Conservation (phyloP, 2,888 invertebrate species). For the Charanyca ferruginea region DNA sequence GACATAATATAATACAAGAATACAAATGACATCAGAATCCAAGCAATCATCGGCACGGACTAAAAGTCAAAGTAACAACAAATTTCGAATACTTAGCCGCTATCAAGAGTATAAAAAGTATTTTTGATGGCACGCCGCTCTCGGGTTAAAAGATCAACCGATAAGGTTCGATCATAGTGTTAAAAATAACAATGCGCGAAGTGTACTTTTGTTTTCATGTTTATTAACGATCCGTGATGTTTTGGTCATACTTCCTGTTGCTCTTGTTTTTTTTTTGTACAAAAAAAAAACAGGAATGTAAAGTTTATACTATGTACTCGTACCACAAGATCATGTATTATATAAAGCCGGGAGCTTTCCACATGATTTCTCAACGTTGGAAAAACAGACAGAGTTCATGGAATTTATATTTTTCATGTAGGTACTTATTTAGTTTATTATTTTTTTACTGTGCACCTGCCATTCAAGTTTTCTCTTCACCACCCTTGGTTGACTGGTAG, state of each 20-base stretch:
- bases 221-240: conserved; percentile 54
- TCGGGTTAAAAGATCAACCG: conserved; percentile 79
- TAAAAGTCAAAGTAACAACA: conserved; percentile 51
- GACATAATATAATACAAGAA: conserved; percentile 14
- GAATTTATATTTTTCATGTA: too few relatives aligned
- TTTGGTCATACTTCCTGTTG: conserved; percentile 47
- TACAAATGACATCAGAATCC: conserved; percentile 51
- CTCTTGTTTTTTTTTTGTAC: conserved; percentile 31
- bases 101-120: conserved; percentile 61
- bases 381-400: too few relatives aligned
- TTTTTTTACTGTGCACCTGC: too few relatives aligned
- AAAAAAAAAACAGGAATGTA: conserved; percentile 11
- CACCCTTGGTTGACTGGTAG: too few relatives aligned
- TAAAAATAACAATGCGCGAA: conserved; percentile 78
- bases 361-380: not conserved
- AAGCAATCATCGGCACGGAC: conserved; percentile 43
- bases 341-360: not conserved
- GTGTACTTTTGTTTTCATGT: conserved; percentile 66
- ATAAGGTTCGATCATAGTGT: conserved; percentile 75
- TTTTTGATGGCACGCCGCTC: conserved; percentile 71
- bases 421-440: too few relatives aligned
- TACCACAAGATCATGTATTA: not conserved
- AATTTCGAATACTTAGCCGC: conserved; percentile 51
- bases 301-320: not conserved
- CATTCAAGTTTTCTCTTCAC: too few relatives aligned